Conservation (phyloP, 2,113 vertebrate genomes). For the Phrynocephalus versicolor region DNA sequence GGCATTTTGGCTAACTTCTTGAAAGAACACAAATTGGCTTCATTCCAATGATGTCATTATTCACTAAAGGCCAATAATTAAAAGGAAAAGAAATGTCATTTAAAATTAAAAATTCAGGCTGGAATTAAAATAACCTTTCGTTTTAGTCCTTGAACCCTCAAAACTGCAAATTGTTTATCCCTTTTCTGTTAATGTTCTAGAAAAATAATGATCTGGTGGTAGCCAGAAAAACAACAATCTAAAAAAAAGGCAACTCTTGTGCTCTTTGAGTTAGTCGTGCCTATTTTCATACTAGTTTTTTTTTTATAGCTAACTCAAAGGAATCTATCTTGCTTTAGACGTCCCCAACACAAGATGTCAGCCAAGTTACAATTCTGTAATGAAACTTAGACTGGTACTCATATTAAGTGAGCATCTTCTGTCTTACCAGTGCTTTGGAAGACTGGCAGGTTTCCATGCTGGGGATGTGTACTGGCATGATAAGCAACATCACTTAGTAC, state of each 20-base stretch:
- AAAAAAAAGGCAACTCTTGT: constrained; percentile 46
- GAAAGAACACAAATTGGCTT: constrained; percentile 50
- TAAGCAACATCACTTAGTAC: background rate
- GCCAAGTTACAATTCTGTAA: constrained; percentile 12
- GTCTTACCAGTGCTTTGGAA: background rate
- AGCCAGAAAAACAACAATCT: constrained; percentile 2
- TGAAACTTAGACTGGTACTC: background rate
- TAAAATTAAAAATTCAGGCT: constrained; percentile 52
- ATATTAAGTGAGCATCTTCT: background rate
- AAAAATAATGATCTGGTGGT: background rate
- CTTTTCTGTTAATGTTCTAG: constrained; percentile 39
- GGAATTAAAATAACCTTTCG: constrained; percentile 21
- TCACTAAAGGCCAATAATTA: constrained; percentile 47
- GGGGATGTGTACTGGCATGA: background rate
- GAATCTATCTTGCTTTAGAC: constrained; percentile 6
- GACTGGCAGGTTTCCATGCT: background rate
- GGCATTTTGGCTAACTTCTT: constrained; percentile 36
- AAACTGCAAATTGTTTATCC: constrained; percentile 29
- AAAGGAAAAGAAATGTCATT: constrained; percentile 48
- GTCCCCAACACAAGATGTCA: background rate
- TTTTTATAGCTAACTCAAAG: constrained; percentile 15
- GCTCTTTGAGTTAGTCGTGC: background rate
- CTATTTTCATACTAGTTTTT: constrained; percentile 17
- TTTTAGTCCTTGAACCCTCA: constrained; percentile 33
- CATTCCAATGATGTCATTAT: constrained; percentile 15